A percentile compares a stretch with the other conserved stretches of the same genome.
phyloP scores from a whole-genome alignment of 23 tunicate species.

The Oikopleura vanhoeffeni region DNA sequence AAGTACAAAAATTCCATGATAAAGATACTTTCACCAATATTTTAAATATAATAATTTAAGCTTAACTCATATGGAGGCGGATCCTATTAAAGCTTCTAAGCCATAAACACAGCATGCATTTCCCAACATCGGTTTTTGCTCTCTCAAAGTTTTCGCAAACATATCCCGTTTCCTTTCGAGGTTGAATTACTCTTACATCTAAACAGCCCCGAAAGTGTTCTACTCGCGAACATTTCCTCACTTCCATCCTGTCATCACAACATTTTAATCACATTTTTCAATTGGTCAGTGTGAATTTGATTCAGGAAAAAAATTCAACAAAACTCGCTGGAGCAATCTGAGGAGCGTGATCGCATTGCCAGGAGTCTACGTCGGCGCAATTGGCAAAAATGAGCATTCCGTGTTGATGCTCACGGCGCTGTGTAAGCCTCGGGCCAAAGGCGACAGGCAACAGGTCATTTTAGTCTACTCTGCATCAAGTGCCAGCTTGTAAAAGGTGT shows the following conservation, averaged over 20 bases:
- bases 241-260: background rate
- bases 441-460: background rate
- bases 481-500: background rate
- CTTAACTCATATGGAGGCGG: background rate
- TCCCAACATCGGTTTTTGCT: background rate
- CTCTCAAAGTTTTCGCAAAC: background rate
- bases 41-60: too few relatives aligned
- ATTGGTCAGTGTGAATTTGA: background rate
- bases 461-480: background rate
- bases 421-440: background rate
- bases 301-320: background rate
- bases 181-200: background rate
- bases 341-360: background rate
- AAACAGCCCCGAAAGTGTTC: background rate
- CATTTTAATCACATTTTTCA: background rate
- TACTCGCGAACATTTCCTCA: background rate
- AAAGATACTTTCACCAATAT: too few relatives aligned
- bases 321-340: background rate
- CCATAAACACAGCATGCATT: background rate
- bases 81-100: background rate
- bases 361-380: background rate
- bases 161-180: background rate
- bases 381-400: background rate
- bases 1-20: too few relatives aligned
- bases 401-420: background rate